Base-by-base conservation (phyloP, 2,113 vertebrate genomes). In the Crotalus horridus region DNA sequence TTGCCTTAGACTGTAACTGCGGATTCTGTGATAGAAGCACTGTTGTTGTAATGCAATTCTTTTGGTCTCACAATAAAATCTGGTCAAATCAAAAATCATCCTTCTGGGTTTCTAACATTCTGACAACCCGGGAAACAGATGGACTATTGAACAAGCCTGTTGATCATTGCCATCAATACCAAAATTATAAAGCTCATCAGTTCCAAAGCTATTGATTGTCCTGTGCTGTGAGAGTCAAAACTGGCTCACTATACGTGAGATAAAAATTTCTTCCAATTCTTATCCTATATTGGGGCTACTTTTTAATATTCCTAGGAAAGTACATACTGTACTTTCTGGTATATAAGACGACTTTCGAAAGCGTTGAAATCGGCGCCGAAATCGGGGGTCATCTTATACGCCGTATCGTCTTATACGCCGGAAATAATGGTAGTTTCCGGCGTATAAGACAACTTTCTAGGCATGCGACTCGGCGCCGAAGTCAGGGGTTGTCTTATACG, bases 1-100 rank as follows among this genome's bases (percentile, higher is more conserved):
- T 85, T 94, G 48, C 92, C 88, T 95, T 95, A 86, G 29, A 12
- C 74, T 53, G 13, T 8, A 86, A 23, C 10, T 24, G 59, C 17
- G 74, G 33, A 39, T 46, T 29, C 15, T 51, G 10, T 39, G 46
- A 26, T n/a, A 53, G 29, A 51, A 81, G 69, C 26, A 24, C 4
- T 39, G n/a, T 39, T 43, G 21, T 24, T 85, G 23, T 46, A 54
- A 53, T 53, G 11, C 6, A 29, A 39, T 74, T 88, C 59, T 21
- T 69, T 88, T 55, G 39, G n/a, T 12, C 51, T 64, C 21, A 46
- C 59, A 69, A 64, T 39, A 4, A 55, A 56, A 23, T 64, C 56
- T 64, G 11, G 46, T 87, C 48, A 69, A 88, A 48, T 20, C 21
- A 58, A 9, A 81, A 81, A 81, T 43, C 74, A 21, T 81, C 59